These are phyloP conservation scores for Scytalopus superciliaris DNA, from an alignment of 2,113 vertebrate genomes.

Conservation along the genomic window DNA sequence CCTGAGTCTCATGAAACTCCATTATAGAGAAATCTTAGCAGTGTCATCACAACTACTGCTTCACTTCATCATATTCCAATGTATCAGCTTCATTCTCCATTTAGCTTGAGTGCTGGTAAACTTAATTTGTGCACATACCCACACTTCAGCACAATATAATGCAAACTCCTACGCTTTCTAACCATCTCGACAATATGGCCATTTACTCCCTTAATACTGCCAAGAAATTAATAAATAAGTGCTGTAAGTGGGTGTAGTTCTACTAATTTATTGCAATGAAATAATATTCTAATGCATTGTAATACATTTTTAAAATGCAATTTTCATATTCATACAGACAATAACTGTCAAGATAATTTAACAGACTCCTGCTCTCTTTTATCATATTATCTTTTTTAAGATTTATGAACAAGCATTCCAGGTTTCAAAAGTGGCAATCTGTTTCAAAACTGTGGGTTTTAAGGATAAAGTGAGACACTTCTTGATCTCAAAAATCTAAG, in stretches of 20 bases:
- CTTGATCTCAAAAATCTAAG: background rate
- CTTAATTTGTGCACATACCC: slow-evolving; percentile 56
- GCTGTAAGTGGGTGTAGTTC: slow-evolving; percentile 4
- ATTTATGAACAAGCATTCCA: background rate
- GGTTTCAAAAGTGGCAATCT: background rate
- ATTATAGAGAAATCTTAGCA: slow-evolving; percentile 41
- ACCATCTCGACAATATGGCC: slow-evolving; percentile 35
- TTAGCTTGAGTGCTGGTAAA: slow-evolving; percentile 52
- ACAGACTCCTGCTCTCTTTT: background rate
- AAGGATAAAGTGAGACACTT: background rate
- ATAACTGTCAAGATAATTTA: slow-evolving; percentile 45
- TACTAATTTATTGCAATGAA: slow-evolving; percentile 41
- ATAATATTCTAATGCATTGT: slow-evolving; percentile 18
- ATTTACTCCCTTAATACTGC: slow-evolving; percentile 52
- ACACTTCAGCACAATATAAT: slow-evolving; percentile 60
- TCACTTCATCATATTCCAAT: slow-evolving; percentile 54
- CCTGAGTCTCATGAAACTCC: slow-evolving; percentile 13
- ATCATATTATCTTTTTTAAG: background rate
- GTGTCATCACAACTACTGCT: slow-evolving; percentile 52
- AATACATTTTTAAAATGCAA: slow-evolving; percentile 34
- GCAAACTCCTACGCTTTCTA: slow-evolving; percentile 58
- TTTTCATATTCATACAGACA: slow-evolving; percentile 25
- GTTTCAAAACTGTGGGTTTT: background rate
- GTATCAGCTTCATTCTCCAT: slow-evolving; percentile 57
- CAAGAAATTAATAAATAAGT: slow-evolving; percentile 52